Evolutionary conservation across 2,797 vertebrate species (phyloP).

Genomic region (Lithobates sylvaticus): DNA sequence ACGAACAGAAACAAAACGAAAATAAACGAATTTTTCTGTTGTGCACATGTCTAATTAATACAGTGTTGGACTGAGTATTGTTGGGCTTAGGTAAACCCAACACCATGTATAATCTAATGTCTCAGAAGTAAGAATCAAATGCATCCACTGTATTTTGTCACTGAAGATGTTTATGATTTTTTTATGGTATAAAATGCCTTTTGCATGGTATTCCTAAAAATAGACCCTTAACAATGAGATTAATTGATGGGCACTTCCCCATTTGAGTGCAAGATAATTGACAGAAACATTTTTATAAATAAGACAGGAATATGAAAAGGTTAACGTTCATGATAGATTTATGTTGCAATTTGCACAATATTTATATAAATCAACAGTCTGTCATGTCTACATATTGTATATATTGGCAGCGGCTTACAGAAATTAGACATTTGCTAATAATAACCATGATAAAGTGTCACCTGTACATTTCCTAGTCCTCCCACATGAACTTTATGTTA

Average conservation of each 20-base stretch:
- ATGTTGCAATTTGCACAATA: neutral
- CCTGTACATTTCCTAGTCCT: conserved; percentile 1
- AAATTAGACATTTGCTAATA: neutral
- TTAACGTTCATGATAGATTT: neutral
- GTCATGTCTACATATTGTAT: neutral
- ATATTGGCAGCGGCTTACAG: neutral
- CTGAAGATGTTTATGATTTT: neutral
- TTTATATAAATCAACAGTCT: neutral
- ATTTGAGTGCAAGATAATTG: neutral
- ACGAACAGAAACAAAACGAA: no score
- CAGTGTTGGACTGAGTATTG: no score
- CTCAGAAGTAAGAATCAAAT: no score
- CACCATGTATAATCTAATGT: no score
- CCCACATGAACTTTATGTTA: conserved; percentile 21
- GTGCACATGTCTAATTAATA: no score
- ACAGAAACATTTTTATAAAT: neutral
- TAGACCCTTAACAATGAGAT: neutral
- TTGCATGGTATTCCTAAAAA: neutral
- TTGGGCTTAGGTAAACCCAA: no score
- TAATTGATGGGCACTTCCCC: neutral
- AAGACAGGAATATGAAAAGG: neutral
- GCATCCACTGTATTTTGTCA: no score
- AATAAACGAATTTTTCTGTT: no score
- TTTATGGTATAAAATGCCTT: neutral
- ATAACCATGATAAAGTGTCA: conserved; percentile 10